Evolutionary conservation across 2,888 invertebrate genomes (phyloP).

Genomic region (Polydrusus tereticollis): DNA sequence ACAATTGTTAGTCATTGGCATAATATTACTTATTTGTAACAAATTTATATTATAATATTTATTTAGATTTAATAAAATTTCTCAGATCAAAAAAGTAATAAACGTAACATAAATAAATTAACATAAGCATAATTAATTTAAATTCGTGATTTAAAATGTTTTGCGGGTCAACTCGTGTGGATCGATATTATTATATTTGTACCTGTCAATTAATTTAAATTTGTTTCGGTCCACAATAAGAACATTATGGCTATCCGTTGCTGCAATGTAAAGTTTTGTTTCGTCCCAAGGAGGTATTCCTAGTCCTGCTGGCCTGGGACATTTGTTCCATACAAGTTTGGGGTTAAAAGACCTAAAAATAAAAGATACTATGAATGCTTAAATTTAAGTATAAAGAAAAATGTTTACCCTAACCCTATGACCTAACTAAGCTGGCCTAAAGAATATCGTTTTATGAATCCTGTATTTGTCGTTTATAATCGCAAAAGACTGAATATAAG

Average conservation of each 20-base stretch:
- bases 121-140: no score
- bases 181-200: conserved; percentile 52
- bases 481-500: no score
- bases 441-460: no score
- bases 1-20: no score
- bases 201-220: conserved; percentile 67
- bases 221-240: conserved; percentile 59
- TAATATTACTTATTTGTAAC: no score
- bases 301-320: conserved; percentile 77
- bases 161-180: not conserved
- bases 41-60: no score
- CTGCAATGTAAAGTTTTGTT: conserved; percentile 76
- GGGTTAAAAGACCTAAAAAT: conserved; percentile 57
- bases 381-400: not conserved
- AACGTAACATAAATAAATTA: no score
- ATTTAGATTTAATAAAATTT: no score
- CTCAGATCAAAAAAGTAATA: no score
- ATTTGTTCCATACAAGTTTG: conserved; percentile 70
- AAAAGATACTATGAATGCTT: not conserved
- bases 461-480: no score
- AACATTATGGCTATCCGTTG: conserved; percentile 65
- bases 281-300: conserved; percentile 74
- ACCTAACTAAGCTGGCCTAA: no score
- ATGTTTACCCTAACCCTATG: not conserved
- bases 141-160: no score